Evolutionary conservation across 2,888 invertebrate genomes (phyloP), one percentile per base, ranked within the genome.

Genomic region (Chesias legatella): DNA sequence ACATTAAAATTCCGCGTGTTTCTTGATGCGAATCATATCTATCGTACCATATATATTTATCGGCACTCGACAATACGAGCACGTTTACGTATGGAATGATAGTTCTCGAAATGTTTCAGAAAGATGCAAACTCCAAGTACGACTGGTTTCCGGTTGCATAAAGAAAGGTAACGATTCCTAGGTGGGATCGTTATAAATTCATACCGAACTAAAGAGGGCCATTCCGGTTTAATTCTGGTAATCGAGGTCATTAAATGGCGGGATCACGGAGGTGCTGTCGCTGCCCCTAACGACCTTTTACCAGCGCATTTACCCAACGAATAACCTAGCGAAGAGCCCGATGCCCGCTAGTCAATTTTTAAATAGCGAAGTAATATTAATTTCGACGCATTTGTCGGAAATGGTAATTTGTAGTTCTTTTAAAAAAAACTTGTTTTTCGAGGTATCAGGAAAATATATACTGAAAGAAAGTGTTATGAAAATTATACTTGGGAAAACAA

Each of bases 211-310:
- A 36, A 40, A 43, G 13, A 43, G 24, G 35, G 43, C 35, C 26
- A 43, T 47, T 39, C 33, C 9, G 39, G 35, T 39, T 43, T 39
- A 47, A 43, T 39, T 47, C 43, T 26, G 24, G 32, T 48, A 34
- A 31, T 43, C 40, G 40, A 43, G 51, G 58, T 48, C 58, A 58
- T 58, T 56, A 56, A 50, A 48, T 45, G 43, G 45, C 42, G 48
- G 33, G 52, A 45, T 41, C 51, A 46, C 48, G 41, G 48, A 39
- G 44, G 42, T 25, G 20, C 25, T 50, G 52, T 41, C 45, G 32
- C 44, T 54, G 52, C 42, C 46, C 49, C 51, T 51, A 53, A 57
- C 49, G 55, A 55, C 46, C 45, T 53, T 56, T 53, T 55, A 53
- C 49, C 43, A 48, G 53, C 51, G 45, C 51, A 51, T 56, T 56